phyloP scores from a whole-genome alignment of 1,140 invertebrate genomes.

The Drosophila navojoa region DNA sequence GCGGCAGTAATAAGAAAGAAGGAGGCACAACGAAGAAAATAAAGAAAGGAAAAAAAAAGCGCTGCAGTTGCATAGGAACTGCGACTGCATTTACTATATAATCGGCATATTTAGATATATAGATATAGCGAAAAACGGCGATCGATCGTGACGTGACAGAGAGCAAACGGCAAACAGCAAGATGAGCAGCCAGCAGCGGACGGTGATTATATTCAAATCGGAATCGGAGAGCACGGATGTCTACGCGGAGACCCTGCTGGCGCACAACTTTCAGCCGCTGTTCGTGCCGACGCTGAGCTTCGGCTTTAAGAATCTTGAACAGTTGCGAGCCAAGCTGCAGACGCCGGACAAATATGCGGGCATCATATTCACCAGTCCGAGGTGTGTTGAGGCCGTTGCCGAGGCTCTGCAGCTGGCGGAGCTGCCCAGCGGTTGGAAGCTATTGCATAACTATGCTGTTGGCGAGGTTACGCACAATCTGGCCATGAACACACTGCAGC shows the following conservation, averaged over 20 bases:
- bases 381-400: slow-evolving; percentile 85
- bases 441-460: slow-evolving; percentile 85
- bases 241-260: slow-evolving; percentile 84
- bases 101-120: background rate
- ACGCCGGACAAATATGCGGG: slow-evolving; percentile 84
- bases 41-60: background rate
- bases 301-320: slow-evolving; percentile 83
- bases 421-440: slow-evolving; percentile 84
- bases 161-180: slow-evolving; percentile 5
- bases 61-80: background rate
- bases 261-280: slow-evolving; percentile 84
- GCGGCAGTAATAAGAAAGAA: background rate
- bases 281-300: slow-evolving; percentile 86
- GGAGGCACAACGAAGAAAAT: background rate
- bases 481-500: slow-evolving; percentile 83
- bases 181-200: slow-evolving; percentile 72
- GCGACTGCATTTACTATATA: slow-evolving; percentile 2
- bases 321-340: slow-evolving; percentile 82
- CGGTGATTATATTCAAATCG: slow-evolving; percentile 85
- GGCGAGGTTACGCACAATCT: slow-evolving; percentile 85
- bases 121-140: background rate
- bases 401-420: slow-evolving; percentile 82
- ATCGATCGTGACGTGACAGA: background rate
- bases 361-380: slow-evolving; percentile 85
- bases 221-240: slow-evolving; percentile 85